These are phyloP conservation scores for Toxotes chatareus DNA, from an alignment of 2,113 vertebrate genomes.

Conservation along the genomic window DNA sequence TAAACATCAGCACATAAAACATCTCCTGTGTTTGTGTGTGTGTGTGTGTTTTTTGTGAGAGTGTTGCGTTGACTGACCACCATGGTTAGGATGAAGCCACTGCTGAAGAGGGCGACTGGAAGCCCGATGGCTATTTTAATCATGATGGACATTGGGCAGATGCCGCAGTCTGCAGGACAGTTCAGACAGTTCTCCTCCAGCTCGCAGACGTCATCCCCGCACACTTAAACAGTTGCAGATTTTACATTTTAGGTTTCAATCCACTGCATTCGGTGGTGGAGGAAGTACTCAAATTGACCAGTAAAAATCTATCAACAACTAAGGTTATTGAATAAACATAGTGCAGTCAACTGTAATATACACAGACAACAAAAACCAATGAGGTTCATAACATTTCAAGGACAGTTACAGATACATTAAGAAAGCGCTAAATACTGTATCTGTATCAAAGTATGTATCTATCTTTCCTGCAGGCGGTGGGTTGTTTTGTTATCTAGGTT, in stretches of 20 bases:
- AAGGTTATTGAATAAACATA: neutral
- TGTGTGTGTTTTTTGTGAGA: conserved; percentile 2
- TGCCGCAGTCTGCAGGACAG: conserved; percentile 85
- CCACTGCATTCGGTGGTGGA: neutral
- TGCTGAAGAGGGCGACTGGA: conserved; percentile 81
- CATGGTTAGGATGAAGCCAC: conserved; percentile 83
- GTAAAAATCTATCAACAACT: neutral
- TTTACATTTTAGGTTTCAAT: neutral
- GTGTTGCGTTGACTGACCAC: conserved; percentile 74
- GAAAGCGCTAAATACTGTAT: neutral
- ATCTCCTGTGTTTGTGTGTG: neutral
- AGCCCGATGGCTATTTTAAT: conserved; percentile 84
- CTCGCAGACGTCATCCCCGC: conserved; percentile 82
- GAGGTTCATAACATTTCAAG: neutral
- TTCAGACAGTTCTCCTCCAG: conserved; percentile 82
- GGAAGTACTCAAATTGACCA: neutral
- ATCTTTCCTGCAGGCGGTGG: neutral
- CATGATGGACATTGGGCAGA: conserved; percentile 82
- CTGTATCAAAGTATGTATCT: neutral
- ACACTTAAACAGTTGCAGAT: conserved; percentile 72
- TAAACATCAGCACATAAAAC: conserved; percentile 18
- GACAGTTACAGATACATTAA: neutral
- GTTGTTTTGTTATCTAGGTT: neutral
- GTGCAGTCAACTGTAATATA: neutral
- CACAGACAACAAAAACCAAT: neutral